Evolutionary conservation across 1,140 invertebrate genomes (phyloP).

Genomic region (Lordiphosa mommai): DNA sequence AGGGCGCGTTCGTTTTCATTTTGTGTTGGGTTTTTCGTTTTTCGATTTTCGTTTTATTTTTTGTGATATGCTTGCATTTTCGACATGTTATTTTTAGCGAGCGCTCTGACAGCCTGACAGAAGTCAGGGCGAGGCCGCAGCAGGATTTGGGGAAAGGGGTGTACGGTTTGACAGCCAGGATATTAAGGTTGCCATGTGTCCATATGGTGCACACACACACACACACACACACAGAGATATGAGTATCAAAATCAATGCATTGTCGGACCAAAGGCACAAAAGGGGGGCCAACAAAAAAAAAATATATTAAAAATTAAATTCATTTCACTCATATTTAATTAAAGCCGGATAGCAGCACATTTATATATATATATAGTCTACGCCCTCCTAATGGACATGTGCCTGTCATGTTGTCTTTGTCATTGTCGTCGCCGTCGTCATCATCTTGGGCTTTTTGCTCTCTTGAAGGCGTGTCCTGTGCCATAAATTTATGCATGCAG

Average conservation of each 20-base stretch:
- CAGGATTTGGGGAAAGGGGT: not conserved
- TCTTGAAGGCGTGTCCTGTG: constrained; percentile 52
- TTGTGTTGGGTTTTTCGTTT: constrained; percentile 17
- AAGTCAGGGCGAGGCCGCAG: constrained; percentile 35
- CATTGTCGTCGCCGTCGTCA: constrained; percentile 39
- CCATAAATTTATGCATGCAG: constrained; percentile 76
- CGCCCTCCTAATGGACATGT: constrained; percentile 65
- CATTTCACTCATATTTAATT: not conserved
- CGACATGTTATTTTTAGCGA: constrained; percentile 57
- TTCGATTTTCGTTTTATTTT: constrained; percentile 15
- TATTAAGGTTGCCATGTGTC: constrained; percentile 54
- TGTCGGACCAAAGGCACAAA: constrained; percentile 1
- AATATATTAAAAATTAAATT: constrained; percentile 2
- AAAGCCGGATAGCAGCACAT: constrained; percentile 26
- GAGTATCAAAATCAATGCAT: constrained; percentile 45
- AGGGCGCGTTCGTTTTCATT: constrained; percentile 43
- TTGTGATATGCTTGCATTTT: constrained; percentile 27
- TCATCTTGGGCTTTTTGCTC: not conserved
- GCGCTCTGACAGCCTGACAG: constrained; percentile 58
- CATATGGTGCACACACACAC: constrained; percentile 16
- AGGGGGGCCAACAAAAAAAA: not conserved
- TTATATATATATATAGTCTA: constrained; percentile 12
- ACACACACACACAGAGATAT: too few relatives aligned
- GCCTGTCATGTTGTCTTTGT: constrained; percentile 74
- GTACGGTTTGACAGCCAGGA: constrained; percentile 52